Evolutionary conservation across 1,140 invertebrate genomes (phyloP), one percentile per base, ranked within the genome.

Genomic region (Procambarus virginalis): DNA sequence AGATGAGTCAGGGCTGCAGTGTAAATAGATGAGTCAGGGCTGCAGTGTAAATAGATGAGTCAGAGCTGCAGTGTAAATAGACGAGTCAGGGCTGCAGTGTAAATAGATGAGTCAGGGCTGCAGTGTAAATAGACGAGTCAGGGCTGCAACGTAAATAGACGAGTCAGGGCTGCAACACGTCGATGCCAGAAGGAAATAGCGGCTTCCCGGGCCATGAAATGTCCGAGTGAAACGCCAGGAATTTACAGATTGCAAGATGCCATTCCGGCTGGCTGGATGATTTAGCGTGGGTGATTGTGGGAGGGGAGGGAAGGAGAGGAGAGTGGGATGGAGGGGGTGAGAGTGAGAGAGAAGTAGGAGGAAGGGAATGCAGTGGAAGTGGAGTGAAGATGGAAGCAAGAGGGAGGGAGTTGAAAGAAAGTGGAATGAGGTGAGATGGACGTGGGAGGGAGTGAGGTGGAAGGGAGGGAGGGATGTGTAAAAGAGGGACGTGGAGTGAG

Each of bases 231-330:
- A 73, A 73, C 34, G 68, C 68, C n/a, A 73, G 20, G 68, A 73
- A 73, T 73, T 73, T 34, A 73, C 68, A 73, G 68, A 73, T 73
- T 73, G 68, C 68, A 34, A 73, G 22, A 73, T 73, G 68, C 68
- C 68, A 73, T 73, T 73, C 68, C 68, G 22, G n/a, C 68, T 10
- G 4, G 68, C n/a, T 73, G 68, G 68, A 73, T 73, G 68, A 73
- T 73, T 73, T 73, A 73, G n/a, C 5, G n/a, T 17, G 64, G 64
- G 64, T 4, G 14, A 5, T 2, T 3, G 4, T n/a, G 20, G 68
- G 68, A 34, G 4, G 68, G 14, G 68, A 20, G 68, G 0, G 68
- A 34, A 8, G 68, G 68, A 64, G 60, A 14, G 4, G 20, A 17
- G 60, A 64, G 60, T 64, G 2, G 3, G 60, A 20, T 5, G 4